phyloP scores from a whole-genome alignment of 2,888 invertebrate genomes.

The Sacculina carcini region DNA sequence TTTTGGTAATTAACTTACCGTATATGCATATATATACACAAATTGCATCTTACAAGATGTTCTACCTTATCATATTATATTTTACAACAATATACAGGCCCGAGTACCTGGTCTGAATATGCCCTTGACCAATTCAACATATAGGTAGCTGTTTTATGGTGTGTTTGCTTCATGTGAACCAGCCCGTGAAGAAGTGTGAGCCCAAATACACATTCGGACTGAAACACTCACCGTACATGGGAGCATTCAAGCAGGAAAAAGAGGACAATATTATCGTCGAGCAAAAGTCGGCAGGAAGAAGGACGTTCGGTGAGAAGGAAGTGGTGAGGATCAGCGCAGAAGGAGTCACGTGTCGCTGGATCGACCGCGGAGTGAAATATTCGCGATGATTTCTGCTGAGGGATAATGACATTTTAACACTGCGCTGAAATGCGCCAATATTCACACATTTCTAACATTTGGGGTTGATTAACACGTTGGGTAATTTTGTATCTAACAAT shows the following conservation, averaged over 20 bases:
- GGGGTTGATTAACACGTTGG: too few relatives aligned
- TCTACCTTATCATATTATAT: too few relatives aligned
- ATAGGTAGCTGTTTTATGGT: not conserved
- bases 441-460: too few relatives aligned
- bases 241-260: not conserved
- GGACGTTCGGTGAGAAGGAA: not conserved
- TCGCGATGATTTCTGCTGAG: too few relatives aligned
- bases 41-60: too few relatives aligned
- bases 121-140: not conserved
- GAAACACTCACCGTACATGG: conserved; percentile 2
- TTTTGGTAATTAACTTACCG: too few relatives aligned
- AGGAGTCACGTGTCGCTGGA: not conserved
- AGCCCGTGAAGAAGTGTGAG: not conserved
- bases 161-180: not conserved
- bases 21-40: too few relatives aligned
- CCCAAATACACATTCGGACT: not conserved
- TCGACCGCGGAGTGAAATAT: not conserved
- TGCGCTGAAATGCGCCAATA: too few relatives aligned
- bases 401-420: too few relatives aligned
- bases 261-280: not conserved
- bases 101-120: too few relatives aligned
- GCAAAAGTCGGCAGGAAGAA: not conserved
- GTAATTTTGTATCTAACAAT: too few relatives aligned
- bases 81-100: too few relatives aligned
- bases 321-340: not conserved